Conservation (phyloP, 2,888 invertebrate species). For the Rhaphigaster nebulosa region DNA sequence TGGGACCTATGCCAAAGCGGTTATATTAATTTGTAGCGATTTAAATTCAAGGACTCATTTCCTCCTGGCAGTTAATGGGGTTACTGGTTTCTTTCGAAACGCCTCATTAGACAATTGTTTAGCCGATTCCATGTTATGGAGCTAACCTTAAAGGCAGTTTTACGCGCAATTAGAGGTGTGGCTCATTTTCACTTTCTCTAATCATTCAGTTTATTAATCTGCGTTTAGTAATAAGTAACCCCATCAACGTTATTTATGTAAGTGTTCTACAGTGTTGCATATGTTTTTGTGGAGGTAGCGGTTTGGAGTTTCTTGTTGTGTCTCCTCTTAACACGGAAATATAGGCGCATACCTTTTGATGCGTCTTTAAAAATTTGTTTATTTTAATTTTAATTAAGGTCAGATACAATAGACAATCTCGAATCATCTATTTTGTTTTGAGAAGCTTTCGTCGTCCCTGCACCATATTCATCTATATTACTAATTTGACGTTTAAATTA, state of each 20-base stretch:
- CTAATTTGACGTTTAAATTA: too few species aligned
- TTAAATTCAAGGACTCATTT: neutral
- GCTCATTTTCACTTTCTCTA: neutral
- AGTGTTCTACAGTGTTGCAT: neutral
- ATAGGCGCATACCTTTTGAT: too few species aligned
- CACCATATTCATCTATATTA: too few species aligned
- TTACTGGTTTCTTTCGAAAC: neutral
- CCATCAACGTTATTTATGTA: neutral
- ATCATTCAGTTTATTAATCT: neutral
- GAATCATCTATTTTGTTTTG: too few species aligned
- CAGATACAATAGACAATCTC: too few species aligned
- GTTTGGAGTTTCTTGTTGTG: too few species aligned
- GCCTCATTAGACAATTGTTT: neutral
- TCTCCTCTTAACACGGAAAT: too few species aligned
- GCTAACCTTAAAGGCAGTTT: neutral
- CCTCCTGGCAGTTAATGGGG: neutral
- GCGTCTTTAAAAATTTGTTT: too few species aligned
- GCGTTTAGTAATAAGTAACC: neutral
- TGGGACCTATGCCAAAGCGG: neutral
- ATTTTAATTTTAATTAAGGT: too few species aligned
- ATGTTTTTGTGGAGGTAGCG: too few species aligned
- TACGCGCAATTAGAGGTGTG: neutral
- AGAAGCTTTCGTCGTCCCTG: too few species aligned
- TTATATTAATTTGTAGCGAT: neutral
- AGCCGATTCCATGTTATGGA: neutral